phyloP scores from a whole-genome alignment of 2,113 vertebrate species.

The Cyphomyrus plagiostoma region DNA sequence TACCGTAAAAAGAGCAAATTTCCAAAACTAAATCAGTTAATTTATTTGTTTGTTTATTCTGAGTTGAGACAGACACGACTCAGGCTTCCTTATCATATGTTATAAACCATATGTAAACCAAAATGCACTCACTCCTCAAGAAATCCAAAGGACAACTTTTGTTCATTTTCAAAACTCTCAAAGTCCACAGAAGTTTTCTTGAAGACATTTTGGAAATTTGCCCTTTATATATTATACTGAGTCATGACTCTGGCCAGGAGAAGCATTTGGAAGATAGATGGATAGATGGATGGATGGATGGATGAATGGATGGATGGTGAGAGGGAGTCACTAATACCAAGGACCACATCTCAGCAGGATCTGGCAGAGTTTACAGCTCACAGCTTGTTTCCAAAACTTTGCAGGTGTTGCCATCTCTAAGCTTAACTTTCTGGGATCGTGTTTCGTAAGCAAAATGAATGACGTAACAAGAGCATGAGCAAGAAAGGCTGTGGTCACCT shows the following conservation, averaged over 20 bases:
- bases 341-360: neutral
- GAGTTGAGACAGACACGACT: neutral
- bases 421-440: neutral
- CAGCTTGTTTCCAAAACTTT: neutral
- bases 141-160: no score
- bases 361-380: neutral
- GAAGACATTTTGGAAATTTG: neutral
- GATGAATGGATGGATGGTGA: neutral
- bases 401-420: neutral
- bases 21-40: neutral
- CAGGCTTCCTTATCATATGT: neutral
- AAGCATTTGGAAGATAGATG: neutral
- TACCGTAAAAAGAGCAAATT: neutral
- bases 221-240: neutral
- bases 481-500: slow-evolving; percentile 59
- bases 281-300: neutral
- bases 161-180: no score
- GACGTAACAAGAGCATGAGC: neutral
- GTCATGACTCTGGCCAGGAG: neutral
- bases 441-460: neutral
- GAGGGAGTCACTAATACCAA: neutral
- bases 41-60: neutral
- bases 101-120: neutral
- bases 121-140: neutral
- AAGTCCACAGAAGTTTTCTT: neutral